Evolutionary conservation across 2,888 invertebrate genomes (phyloP), one percentile per base, ranked within the genome.

Genomic region (Lasioglossum oenotherae): DNA sequence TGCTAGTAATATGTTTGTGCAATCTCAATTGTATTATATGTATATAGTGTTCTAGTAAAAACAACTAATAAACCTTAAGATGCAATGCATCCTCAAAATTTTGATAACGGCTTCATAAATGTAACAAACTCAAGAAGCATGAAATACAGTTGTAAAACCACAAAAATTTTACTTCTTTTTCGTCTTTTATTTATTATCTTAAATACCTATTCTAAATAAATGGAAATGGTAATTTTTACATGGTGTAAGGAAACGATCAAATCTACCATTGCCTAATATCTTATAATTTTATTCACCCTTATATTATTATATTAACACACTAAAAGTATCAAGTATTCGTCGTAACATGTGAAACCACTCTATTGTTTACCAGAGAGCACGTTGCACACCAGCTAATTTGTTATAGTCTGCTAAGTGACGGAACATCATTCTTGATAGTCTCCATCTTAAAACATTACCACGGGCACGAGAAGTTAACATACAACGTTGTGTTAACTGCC

Each of bases 381-480:
- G 96, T 94, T 98, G 98, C 0, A 99, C 97, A 64, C 99, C 99
- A 31, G 98, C 96, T 64, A 99, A 95, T 95, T 98, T 97, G 95
- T 99, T 99, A 95, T 99, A 98, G 96, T 99, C 99, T 0, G 98
- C 99, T 86, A 99, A 96, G 93, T 98, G 97, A 86, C 99, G 97
- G 96, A 98, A 99, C 8, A 98, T 97, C 88, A 99, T 98, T 93
- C 99, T 96, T 93, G 99, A 99, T 84, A 99, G 94, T 78, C 99
- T 96, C 97, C 98, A 99, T 80, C 97, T 97, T 74, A 96, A 95
- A 0, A 98, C 97, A 86, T 97, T 96, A 87, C 99, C 99, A 86
- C 98, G 96, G 0, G 98, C 97, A 90, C 99, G 97, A 57, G 99
- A 99, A 23, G 99, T 99, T 78, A 99, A 94, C 49, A 97, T 97